A percentile compares a stretch with the other conserved stretches of the same genome.
Evolutionary conservation across 2,888 invertebrate species (phyloP).

Genomic region (Tyria jacobaeae): DNA sequence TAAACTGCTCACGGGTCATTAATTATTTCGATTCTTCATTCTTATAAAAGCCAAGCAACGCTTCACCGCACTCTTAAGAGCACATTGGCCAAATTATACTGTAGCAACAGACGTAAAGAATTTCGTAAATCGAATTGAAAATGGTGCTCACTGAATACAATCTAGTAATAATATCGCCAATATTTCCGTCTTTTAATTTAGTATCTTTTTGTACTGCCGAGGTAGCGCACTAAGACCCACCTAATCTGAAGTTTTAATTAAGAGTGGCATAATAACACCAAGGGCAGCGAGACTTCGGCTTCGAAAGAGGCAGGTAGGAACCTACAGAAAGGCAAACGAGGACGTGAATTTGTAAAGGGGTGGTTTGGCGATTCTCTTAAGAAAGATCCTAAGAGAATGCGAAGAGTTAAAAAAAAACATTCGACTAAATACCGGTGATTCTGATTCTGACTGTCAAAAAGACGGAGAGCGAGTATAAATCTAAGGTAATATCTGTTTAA

Average conservation of each 20-base stretch:
- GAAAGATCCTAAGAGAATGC: background rate
- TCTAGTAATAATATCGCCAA: background rate
- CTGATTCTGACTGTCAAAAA: background rate
- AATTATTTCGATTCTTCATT: constrained; percentile 55
- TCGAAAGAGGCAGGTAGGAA: too few species aligned
- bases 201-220: background rate
- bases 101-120: constrained; percentile 19
- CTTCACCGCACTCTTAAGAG: constrained; percentile 24
- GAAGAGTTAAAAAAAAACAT: background rate
- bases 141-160: background rate
- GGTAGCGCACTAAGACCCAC: background rate
- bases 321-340: too few species aligned
- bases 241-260: too few species aligned
- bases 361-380: background rate
- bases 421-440: background rate
- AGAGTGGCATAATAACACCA: too few species aligned
- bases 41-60: constrained; percentile 40
- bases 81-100: constrained; percentile 5
- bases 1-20: constrained; percentile 64
- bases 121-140: constrained; percentile 3
- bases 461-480: too few species aligned
- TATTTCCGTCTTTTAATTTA: background rate
- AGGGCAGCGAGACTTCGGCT: too few species aligned
- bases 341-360: background rate
- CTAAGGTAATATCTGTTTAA: background rate